Percentiles rank a stretch among this genome's conserved stretches.
Conservation (phyloP, 2,888 invertebrate genomes). For the Xanthia togata region DNA sequence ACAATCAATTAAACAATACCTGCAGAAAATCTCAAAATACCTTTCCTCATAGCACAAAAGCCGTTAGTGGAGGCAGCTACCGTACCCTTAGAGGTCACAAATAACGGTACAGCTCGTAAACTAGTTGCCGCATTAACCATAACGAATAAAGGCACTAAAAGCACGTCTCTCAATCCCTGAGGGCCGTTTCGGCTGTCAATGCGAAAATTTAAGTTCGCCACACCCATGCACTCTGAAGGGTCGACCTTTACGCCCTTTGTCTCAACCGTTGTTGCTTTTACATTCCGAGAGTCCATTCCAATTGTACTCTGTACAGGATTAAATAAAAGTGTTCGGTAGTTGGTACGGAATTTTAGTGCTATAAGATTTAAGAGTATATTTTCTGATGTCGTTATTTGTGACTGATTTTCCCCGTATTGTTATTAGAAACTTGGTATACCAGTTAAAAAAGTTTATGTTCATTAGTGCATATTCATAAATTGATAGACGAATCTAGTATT, state of each 20-base stretch:
- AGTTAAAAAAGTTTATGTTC: constrained; percentile 13
- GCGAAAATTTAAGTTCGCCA: constrained; percentile 89
- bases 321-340: constrained; percentile 65
- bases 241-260: constrained; percentile 88
- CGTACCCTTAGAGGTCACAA: constrained; percentile 82
- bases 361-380: constrained; percentile 19
- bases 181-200: constrained; percentile 90
- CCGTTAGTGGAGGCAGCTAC: constrained; percentile 66
- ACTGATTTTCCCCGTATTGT: not conserved
- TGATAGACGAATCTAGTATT: constrained; percentile 19
- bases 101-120: constrained; percentile 88
- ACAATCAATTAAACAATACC: constrained; percentile 48
- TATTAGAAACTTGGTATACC: not conserved
- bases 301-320: constrained; percentile 55
- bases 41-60: constrained; percentile 63
- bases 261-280: constrained; percentile 84
- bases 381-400: not conserved
- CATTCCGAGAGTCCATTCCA: constrained; percentile 67
- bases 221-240: constrained; percentile 90
- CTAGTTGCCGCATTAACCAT: constrained; percentile 89
- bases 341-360: constrained; percentile 40
- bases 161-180: constrained; percentile 87
- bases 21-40: constrained; percentile 50
- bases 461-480: constrained; percentile 49
- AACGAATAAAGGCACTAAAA: constrained; percentile 90